Base-by-base conservation (phyloP, 2,888 invertebrate genomes). In the Cephalotes varians region DNA sequence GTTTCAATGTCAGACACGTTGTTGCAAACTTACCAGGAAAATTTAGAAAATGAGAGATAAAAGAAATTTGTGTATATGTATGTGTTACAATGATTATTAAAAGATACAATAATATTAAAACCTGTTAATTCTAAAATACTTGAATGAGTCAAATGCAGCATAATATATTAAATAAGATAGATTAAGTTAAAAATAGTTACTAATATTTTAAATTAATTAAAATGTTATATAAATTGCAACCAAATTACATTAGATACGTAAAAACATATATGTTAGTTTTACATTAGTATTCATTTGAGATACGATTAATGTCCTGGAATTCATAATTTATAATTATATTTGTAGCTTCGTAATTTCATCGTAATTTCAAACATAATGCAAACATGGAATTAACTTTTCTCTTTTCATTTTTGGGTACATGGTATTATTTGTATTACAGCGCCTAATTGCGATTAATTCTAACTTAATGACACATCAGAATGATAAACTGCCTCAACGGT, bases 131-230 rank as follows among this genome's bases (percentile, higher is more conserved):
- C 0, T 37, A 54, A 25, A 37, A 54, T 37, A 71, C 5, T 37
- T 10, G 1, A 54, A 54, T 54, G 0, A 25, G 18, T 37, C 1
- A 51, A 37, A 54, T 25, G 5, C 9, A 37, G 6, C 10, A 1
- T 3, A 18, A 34, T 10, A 51, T 1, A 69, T 37, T 69, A 21
- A 51, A 51, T 15, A 0, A 47, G 18, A 67, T 49, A 0, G 9
- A 21, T 69, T 15, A 37, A 56, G 0, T 64, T 37, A 49, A 40
- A 69, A 34, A 10, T 18, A 21, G 15, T 21, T 51, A 25, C 10
- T 7, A 71, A 71, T 37, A 71, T 71, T 71, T 37, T 18, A 25
- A 54, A 54, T 71, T 69, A 71, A 54, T 51, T 51, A 25, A 51
- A 51, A 31, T 51, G 0, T 25, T 54, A n/a, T 12, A 15, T 44